Evolutionary conservation across 2,113 vertebrate species (phyloP), one percentile per base, ranked within the genome.

Genomic region (Macaca fascicularis): DNA sequence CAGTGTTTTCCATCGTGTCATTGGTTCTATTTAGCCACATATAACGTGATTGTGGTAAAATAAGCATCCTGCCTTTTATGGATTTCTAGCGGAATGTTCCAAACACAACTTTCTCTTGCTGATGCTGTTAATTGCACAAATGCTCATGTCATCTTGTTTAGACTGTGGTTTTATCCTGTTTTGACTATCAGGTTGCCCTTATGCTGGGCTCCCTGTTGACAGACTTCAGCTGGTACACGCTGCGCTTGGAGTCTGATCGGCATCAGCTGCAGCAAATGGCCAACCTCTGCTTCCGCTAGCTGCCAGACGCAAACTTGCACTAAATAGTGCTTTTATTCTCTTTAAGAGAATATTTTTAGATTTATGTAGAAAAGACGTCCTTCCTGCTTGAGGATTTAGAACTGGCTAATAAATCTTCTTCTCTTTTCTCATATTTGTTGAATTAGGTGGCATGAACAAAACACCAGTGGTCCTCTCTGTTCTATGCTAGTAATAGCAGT

Each of bases 111-210:
- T 94, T 80, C 76, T 96, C 96, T 97, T 93, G 97, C 98, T 97
- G 96, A 97, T 98, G 95, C 97, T 96, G 95, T 90, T 97, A 97
- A 97, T 97, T 96, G 96, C 95, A 97, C 97, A 97, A 97, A 97
- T 97, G 97, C 95, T 97, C 95, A 72, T 98, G 96, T 97, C 97
- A 97, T 97, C 90, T 95, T 98, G 97, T 98, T 98, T 98, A 98
- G 97, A 96, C 97, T 98, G 78, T 86, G 97, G 95, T 75, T 94
- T 93, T 93, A 89, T 97, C 97, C 95, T 98, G 98, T 98, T 98
- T 98, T 98, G 98, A 98, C 98, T 98, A 96, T 97, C 97, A 95
- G 75, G 72, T 86, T 98, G 97, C 97, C 97, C 97, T 97, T 94
- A 52, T 91, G 94, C 87, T 96, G 96, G 83, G 89, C 96, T 96